phyloP scores from a whole-genome alignment of 2,113 vertebrate species.

The Puffinus mauretanicus region DNA sequence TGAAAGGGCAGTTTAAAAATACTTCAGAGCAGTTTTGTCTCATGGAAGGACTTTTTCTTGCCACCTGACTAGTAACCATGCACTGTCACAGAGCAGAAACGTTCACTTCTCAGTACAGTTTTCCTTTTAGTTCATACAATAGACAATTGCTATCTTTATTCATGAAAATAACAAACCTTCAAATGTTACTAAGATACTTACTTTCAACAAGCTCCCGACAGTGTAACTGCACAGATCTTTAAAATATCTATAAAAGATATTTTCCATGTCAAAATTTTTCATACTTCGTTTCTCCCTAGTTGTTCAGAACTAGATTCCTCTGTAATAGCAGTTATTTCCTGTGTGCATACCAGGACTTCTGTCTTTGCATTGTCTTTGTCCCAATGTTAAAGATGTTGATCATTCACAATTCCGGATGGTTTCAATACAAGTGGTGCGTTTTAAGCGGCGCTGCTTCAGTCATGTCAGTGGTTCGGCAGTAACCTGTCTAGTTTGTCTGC shows the following conservation, averaged over 20 bases:
- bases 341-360: fast-evolving
- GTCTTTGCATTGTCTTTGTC: neutral
- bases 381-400: too few species aligned
- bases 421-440: neutral
- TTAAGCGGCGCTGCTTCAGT: neutral
- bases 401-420: neutral
- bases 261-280: neutral
- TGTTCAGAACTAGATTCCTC: neutral
- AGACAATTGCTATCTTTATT: neutral
- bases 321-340: neutral
- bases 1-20: neutral
- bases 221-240: neutral
- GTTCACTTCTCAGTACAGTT: neutral
- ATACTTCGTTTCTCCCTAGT: neutral
- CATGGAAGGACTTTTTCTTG: neutral
- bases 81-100: neutral
- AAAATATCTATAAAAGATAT: neutral
- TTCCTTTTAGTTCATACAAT: neutral
- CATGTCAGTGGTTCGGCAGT: neutral
- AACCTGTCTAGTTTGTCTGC: neutral
- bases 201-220: neutral
- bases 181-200: neutral
- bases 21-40: neutral
- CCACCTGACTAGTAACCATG: neutral
- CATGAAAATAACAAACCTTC: neutral